These are phyloP conservation scores for Neoarius graeffei DNA, from an alignment of 2,113 vertebrate species.

Conservation along the genomic window DNA sequence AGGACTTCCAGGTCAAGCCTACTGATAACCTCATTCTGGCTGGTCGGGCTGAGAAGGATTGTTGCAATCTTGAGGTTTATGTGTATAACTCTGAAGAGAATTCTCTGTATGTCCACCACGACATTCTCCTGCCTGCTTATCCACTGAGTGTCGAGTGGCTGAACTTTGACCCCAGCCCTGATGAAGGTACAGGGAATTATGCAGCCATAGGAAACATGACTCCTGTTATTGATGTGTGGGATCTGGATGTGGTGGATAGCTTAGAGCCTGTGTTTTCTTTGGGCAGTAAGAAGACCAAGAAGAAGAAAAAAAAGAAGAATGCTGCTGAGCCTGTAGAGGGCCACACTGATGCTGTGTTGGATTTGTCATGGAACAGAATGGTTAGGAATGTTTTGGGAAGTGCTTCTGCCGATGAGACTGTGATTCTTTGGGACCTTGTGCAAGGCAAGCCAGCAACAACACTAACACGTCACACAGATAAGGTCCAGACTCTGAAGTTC, in stretches of 20 bases:
- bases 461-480: slow-evolving; percentile 84
- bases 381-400: slow-evolving; percentile 91
- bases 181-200: slow-evolving; percentile 82
- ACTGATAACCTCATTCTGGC: slow-evolving; percentile 89
- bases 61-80: slow-evolving; percentile 89
- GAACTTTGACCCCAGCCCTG: slow-evolving; percentile 92
- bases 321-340: slow-evolving; percentile 76
- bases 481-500: slow-evolving; percentile 92
- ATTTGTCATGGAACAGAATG: slow-evolving; percentile 94
- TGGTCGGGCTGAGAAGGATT: slow-evolving; percentile 88
- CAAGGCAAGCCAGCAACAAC: slow-evolving; percentile 84
- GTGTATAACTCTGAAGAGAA: slow-evolving; percentile 92
- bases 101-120: slow-evolving; percentile 93
- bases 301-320: slow-evolving; percentile 87
- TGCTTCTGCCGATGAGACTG: slow-evolving; percentile 85
- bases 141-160: slow-evolving; percentile 93
- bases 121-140: slow-evolving; percentile 91
- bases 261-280: slow-evolving; percentile 92
- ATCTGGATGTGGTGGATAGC: slow-evolving; percentile 93
- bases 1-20: slow-evolving; percentile 91
- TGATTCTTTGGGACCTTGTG: slow-evolving; percentile 90
- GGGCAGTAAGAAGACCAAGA: slow-evolving; percentile 81
- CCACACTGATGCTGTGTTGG: slow-evolving; percentile 88
- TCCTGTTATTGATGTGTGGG: slow-evolving; percentile 93
- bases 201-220: slow-evolving; percentile 95